These are phyloP conservation scores for Aquatica leii DNA, from an alignment of 2,888 invertebrate species.

Conservation along the genomic window DNA sequence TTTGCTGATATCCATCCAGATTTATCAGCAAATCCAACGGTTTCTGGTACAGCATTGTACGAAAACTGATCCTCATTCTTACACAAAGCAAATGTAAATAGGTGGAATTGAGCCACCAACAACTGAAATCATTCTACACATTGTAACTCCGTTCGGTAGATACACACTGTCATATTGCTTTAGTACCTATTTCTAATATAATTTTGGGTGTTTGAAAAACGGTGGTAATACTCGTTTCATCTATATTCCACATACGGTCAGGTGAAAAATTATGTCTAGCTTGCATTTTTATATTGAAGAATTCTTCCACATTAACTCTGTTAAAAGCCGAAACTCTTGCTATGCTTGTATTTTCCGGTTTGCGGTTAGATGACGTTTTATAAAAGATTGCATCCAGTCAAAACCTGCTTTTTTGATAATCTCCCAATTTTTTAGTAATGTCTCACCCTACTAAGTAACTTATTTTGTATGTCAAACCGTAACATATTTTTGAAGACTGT, in stretches of 20 bases:
- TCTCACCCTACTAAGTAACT: conserved; percentile 8
- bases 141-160: conserved; percentile 41
- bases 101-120: conserved; percentile 38
- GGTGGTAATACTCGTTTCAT: conserved; percentile 5
- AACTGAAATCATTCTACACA: conserved; percentile 29
- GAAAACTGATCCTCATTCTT: conserved; percentile 28
- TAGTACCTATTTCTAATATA: conserved; percentile 20
- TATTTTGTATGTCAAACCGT: conserved; percentile 16
- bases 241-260: conserved; percentile 6
- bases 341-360: conserved; percentile 3
- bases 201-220: conserved; percentile 17
- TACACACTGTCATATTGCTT: conserved; percentile 35
- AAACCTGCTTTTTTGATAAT: conserved; percentile 7
- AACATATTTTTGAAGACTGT: conserved; percentile 10
- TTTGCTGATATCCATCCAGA: conserved; percentile 37
- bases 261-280: conserved; percentile 17
- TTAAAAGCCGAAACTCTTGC: conserved; percentile 2
- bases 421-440: conserved; percentile 10
- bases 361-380: conserved; percentile 7
- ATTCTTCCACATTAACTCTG: conserved; percentile 17
- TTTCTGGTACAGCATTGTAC: conserved; percentile 26
- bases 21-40: conserved; percentile 29
- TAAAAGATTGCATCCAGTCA: conserved; percentile 11
- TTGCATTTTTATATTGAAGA: conserved; percentile 10
- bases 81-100: conserved; percentile 39